phyloP scores from a whole-genome alignment of 2,888 invertebrate genomes.

The Zele albiditarsus region DNA sequence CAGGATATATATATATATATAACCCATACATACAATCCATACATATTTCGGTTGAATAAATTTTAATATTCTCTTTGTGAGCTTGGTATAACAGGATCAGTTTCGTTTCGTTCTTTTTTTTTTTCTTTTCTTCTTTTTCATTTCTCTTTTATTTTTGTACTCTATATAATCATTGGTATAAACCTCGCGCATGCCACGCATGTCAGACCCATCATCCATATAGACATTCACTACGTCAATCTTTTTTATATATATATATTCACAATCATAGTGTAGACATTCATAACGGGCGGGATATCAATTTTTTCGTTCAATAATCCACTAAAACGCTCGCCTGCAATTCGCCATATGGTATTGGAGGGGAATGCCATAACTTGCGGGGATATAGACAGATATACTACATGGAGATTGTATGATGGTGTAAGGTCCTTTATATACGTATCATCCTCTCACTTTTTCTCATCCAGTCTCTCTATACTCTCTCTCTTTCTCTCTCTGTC shows the following conservation, averaged over 20 bases:
- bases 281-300: constrained; percentile 33
- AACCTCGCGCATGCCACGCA: not conserved
- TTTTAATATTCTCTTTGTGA: constrained; percentile 42
- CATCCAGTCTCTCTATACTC: not conserved
- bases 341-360: constrained; percentile 54
- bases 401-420: constrained; percentile 19
- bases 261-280: constrained; percentile 18
- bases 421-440: constrained; percentile 19
- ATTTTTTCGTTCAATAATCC: constrained; percentile 53
- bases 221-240: not conserved
- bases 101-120: constrained; percentile 18
- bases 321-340: constrained; percentile 55
- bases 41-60: not conserved
- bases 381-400: constrained; percentile 23
- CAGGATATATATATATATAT: not conserved
- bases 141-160: not conserved
- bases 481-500: not conserved
- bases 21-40: not conserved
- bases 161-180: not conserved
- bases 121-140: not conserved
- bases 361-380: constrained; percentile 46
- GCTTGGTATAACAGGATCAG: constrained; percentile 20
- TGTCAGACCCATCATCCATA: not conserved
- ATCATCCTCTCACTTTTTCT: not conserved
- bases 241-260: not conserved